Evolutionary conservation across 2,797 vertebrate species (phyloP), one percentile per base, ranked within the genome.

Genomic region (Gadopsis marmoratus): DNA sequence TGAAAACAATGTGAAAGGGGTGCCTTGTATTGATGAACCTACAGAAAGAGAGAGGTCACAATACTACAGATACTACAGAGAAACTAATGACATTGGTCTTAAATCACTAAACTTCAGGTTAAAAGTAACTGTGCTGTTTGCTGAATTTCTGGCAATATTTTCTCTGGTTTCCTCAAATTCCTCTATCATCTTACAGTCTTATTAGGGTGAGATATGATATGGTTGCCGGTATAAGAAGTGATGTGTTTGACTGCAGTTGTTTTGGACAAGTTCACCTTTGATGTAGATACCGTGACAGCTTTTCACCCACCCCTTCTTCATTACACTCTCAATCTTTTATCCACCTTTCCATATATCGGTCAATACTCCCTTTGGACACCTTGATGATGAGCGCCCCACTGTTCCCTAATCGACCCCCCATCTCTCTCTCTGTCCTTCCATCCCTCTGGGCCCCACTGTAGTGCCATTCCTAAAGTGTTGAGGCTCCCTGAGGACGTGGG

Each of bases 401-500:
- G 53, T 54, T 43, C 45, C 31, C 55, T 26, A 35, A 4, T 65
- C 61, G 17, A 12, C 48, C 64, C 39, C 65, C 63, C n/a, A 31
- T 39, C 55, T 11, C 71, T 37, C 53, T 41, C 78, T 16, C 59
- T 17, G 54, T 19, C 33, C 9, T 12, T 23, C 10, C 10, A 3
- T 79, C 82, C 79, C 86, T 63, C 45, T 50, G 89, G 87, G 83
- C 71, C 87, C 76, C 55, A 9, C 71, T 91, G 83, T 88, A 92
- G 89, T 89, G 88, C 82, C 92, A 86, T 88, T 87, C 89, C 84
- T 76, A 64, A 85, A 88, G 80, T 79, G 83, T 70, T 0, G 39
- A 78, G 50, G 80, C 75, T 92, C 89, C 91, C 92, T 5, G 64
- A 87, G 90, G 91, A 92, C 51, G 35, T 68, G 81, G 65, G 75